phyloP scores from a whole-genome alignment of 2,888 invertebrate genomes.

The Lasioglossum villosulum region DNA sequence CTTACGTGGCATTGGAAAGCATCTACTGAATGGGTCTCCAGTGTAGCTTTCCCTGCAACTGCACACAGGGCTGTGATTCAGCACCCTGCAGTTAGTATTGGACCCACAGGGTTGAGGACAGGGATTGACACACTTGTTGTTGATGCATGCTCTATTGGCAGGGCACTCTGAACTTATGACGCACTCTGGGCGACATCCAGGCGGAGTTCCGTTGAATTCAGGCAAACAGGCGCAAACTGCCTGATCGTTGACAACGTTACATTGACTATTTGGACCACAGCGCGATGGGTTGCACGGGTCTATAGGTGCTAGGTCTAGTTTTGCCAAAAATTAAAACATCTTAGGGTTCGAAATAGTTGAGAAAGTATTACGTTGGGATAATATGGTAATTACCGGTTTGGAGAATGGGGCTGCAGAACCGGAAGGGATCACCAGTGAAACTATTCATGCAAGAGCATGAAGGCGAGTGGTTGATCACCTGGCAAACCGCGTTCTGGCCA shows the following conservation, averaged over 20 bases:
- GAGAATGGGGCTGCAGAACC: slow-evolving; percentile 85
- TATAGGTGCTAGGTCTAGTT: slow-evolving; percentile 21
- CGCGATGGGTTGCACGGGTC: slow-evolving; percentile 84
- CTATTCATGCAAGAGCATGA: slow-evolving; percentile 89
- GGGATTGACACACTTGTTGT: slow-evolving; percentile 90
- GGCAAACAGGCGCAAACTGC: slow-evolving; percentile 90
- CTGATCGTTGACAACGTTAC: slow-evolving; percentile 83
- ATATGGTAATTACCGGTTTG: slow-evolving; percentile 78
- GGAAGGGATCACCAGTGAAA: slow-evolving; percentile 89
- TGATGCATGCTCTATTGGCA: slow-evolving; percentile 90
- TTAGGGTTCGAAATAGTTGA: not conserved
- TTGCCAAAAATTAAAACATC: slow-evolving; percentile 2
- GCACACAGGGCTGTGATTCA: slow-evolving; percentile 88
- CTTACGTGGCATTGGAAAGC: slow-evolving; percentile 69
- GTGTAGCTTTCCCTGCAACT: slow-evolving; percentile 85
- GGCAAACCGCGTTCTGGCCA: slow-evolving; percentile 88
- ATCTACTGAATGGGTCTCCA: slow-evolving; percentile 87
- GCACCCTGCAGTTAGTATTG: slow-evolving; percentile 87
- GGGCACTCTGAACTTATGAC: slow-evolving; percentile 92
- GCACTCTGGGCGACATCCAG: slow-evolving; percentile 92
- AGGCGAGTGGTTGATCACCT: slow-evolving; percentile 92
- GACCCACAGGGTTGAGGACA: slow-evolving; percentile 86
- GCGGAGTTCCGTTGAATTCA: slow-evolving; percentile 91
- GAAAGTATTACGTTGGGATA: not conserved
- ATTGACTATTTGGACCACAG: slow-evolving; percentile 85